A percentile compares a stretch with the other conserved stretches of the same genome.
phyloP scores from a whole-genome alignment of 2,797 vertebrate genomes.

The Cephalopachus bancanus region DNA sequence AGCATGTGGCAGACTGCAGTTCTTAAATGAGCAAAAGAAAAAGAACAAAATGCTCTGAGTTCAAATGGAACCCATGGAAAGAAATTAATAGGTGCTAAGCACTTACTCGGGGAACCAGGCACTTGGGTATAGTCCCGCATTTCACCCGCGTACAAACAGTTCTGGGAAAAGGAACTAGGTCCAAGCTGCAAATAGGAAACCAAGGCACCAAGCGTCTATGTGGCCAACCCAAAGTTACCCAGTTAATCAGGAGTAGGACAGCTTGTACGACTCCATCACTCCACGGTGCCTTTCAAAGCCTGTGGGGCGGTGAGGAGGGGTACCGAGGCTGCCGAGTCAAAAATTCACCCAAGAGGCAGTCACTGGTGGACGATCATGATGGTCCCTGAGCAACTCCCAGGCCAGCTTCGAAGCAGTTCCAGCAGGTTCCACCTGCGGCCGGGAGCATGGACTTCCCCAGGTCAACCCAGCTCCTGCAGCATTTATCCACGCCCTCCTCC shows the following conservation, averaged over 20 bases:
- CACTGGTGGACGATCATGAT: not conserved
- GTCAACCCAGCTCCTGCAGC: not conserved
- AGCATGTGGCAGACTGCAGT: not conserved
- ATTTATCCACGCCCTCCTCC: not conserved
- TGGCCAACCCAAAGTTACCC: not conserved
- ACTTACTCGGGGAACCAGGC: no score
- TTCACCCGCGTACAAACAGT: not conserved
- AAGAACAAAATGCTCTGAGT: not conserved
- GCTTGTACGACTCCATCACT: not conserved
- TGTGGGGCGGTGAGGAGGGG: not conserved
- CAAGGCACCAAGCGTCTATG: not conserved
- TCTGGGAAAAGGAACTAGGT: not conserved
- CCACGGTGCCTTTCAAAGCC: not conserved
- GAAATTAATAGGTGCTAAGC: not conserved
- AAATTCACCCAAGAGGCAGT: not conserved
- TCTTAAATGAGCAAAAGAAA: not conserved
- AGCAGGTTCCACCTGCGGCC: no score
- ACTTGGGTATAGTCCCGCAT: not conserved
- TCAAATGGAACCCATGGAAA: not conserved
- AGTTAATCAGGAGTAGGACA: not conserved
- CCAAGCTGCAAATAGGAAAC: not conserved
- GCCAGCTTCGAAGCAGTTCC: fast-evolving
- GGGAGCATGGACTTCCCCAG: not conserved
- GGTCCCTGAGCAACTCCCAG: not conserved
- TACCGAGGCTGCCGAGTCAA: not conserved